Evolutionary conservation across 2,797 vertebrate genomes (phyloP).

Genomic region (Aselliscus stoliczkanus): DNA sequence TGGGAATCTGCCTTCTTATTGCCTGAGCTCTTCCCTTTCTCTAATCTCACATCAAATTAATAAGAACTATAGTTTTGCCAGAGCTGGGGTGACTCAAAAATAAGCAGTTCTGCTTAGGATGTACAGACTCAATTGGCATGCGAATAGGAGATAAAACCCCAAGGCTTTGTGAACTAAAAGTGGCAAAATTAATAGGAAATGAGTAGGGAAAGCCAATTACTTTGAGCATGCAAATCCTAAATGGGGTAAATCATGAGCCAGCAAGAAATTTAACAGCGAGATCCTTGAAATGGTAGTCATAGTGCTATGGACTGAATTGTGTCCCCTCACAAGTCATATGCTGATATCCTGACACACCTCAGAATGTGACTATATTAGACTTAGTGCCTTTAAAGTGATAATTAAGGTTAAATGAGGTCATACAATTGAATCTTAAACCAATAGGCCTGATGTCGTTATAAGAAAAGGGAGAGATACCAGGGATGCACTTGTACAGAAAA

Average conservation of each 20-base stretch:
- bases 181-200: neutral
- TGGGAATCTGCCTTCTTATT: neutral
- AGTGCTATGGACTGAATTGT: neutral
- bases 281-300: neutral
- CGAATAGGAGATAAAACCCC: neutral
- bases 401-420: neutral
- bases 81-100: neutral
- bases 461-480: neutral
- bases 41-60: neutral
- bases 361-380: neutral
- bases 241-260: neutral
- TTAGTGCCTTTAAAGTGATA: neutral
- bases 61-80: neutral
- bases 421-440: neutral
- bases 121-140: neutral
- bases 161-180: neutral
- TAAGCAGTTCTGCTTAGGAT: neutral
- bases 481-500: neutral
- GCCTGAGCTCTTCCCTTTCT: neutral
- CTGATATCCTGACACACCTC: neutral
- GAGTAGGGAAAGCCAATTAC: neutral
- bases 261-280: neutral
- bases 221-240: neutral
- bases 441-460: neutral
- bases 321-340: neutral